Evolutionary conservation across 2,888 invertebrate species (phyloP), one percentile per base, ranked within the genome.

Genomic region (Aspidiotus rigidus): DNA sequence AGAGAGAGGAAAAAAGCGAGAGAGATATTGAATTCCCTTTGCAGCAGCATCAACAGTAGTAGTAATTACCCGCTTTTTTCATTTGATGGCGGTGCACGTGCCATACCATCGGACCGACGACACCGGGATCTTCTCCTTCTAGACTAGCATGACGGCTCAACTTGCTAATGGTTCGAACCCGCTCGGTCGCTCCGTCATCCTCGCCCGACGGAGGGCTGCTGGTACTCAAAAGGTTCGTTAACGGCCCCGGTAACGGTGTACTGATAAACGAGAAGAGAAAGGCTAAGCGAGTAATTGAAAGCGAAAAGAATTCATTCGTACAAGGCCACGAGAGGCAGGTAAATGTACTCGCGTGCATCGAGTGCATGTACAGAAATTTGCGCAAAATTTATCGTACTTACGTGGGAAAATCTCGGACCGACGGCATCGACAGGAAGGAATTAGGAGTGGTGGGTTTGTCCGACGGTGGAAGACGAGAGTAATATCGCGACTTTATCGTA

Each of bases 341-440:
- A 28, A 28, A 28, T 28, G 28, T 28, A 28, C 28, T 28, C 28
- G 28, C 28, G 28, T 28, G 28, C 28, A 28, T 28, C 28, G 28
- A 28, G 28, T 28, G 28, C 28, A 28, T 28, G 28, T 28, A 28
- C 28, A 28, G 5, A 28, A 28, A 28, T 28, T 28, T 28, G 28
- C 28, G 28, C n/a, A 28, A 28, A 28, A 28, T 28, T 28, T 28
- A 28, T 28, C 5, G 5, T 17, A 70, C 74, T 74, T 76, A 85
- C 83, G 86, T 86, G 1, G 91, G 91, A 75, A 91, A 92, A n/a
- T 88, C 86, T 75, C 86, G 88, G 10, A 90, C 86, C 2, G 90
- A 90, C 28, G 89, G 89, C 90, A 91, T 91, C 0, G 90, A 90
- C 7, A 91, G 81, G 75, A 88, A 90, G 0, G 90, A 90, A 61